Evolutionary conservation across 2,113 vertebrate species (phyloP).

Genomic region (Micromys minutus): DNA sequence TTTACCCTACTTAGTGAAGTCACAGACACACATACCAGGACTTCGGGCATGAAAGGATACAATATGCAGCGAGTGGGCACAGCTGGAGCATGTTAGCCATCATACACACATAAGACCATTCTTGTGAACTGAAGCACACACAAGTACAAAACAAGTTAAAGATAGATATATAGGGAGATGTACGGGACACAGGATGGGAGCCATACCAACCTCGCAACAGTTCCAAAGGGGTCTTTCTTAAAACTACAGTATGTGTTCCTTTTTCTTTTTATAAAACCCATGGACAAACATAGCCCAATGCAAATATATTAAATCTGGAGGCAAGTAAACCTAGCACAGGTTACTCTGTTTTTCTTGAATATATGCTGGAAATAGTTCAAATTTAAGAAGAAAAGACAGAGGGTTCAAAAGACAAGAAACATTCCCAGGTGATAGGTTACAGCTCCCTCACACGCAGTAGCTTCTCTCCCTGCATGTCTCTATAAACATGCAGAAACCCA

Average conservation of each 20-base stretch:
- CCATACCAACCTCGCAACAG: not conserved
- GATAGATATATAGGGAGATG: not conserved
- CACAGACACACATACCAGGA: not conserved
- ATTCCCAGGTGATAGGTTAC: not conserved
- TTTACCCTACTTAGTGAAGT: not conserved
- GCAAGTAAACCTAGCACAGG: not conserved
- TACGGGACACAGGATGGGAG: not conserved
- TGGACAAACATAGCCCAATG: not conserved
- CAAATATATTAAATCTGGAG: not conserved
- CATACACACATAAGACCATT: not conserved
- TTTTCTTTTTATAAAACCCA: not conserved
- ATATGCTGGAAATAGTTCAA: not conserved
- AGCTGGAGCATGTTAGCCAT: not conserved
- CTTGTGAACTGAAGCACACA: not conserved
- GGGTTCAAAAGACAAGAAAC: not conserved
- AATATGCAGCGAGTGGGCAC: not conserved
- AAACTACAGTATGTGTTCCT: not conserved
- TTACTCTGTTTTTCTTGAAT: not conserved
- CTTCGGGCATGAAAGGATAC: not conserved
- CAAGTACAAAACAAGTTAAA: not conserved
- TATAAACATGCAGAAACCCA: not conserved
- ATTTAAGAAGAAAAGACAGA: slow-evolving; percentile 26
- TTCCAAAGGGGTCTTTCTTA: not conserved
- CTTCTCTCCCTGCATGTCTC: not conserved
- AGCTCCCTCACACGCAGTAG: not conserved